Conservation (phyloP, 1,140 invertebrate genomes). For the Eulimnadia texana region DNA sequence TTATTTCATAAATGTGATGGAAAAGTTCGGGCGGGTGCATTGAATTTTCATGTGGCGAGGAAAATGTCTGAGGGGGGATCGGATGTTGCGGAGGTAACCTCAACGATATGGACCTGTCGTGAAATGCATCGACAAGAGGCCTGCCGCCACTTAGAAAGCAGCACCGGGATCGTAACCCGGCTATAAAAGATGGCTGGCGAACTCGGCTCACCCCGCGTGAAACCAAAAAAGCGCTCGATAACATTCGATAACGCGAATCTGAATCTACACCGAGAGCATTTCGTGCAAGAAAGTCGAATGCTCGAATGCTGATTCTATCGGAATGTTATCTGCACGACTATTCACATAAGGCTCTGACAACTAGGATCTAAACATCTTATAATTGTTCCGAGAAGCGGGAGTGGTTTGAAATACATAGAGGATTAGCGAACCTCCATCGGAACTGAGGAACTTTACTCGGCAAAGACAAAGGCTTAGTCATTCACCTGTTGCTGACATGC, state of each 20-base stretch:
- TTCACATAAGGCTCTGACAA: too few species aligned
- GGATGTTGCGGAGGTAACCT: neutral
- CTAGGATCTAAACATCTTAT: too few species aligned
- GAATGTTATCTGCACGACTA: too few species aligned
- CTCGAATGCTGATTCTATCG: too few species aligned
- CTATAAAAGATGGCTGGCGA: neutral
- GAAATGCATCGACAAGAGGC: neutral
- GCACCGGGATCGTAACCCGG: neutral
- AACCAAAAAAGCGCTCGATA: neutral
- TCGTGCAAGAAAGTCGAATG: too few species aligned
- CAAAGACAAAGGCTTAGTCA: too few species aligned
- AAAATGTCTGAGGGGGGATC: neutral
- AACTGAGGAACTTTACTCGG: too few species aligned
- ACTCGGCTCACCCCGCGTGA: neutral
- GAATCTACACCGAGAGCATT: too few species aligned
- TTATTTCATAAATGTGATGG: neutral
- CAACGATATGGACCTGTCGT: neutral
- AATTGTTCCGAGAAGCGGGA: too few species aligned
- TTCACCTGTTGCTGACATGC: too few species aligned
- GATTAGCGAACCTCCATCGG: too few species aligned
- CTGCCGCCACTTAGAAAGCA: neutral
- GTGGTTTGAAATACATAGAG: too few species aligned
- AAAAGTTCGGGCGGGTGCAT: neutral
- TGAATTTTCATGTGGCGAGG: neutral
- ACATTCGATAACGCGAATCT: neutral